phyloP scores from a whole-genome alignment of 2,113 vertebrate species.

The Neoarius graeffei region DNA sequence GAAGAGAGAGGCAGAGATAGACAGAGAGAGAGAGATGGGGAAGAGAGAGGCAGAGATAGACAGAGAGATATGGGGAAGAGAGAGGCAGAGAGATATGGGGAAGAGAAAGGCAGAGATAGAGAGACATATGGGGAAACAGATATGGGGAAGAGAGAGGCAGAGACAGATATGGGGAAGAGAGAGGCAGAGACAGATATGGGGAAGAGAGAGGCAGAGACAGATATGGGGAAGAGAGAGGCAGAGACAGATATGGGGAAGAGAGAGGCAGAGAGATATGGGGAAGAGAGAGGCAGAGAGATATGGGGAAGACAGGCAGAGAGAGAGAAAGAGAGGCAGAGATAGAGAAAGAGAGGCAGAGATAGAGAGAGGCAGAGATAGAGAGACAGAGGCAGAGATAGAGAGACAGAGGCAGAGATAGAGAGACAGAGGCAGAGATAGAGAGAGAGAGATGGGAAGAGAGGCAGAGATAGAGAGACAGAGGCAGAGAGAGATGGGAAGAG shows the following conservation, averaged over 20 bases:
- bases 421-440: neutral
- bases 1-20: neutral
- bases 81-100: neutral
- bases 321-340: neutral
- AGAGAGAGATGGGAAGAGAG: accelerated
- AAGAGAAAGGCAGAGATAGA: no score
- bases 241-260: no score
- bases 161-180: neutral
- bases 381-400: no score
- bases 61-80: neutral
- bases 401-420: neutral
- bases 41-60: neutral
- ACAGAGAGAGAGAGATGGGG: no score
- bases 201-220: accelerated
- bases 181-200: neutral
- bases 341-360: neutral
- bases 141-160: neutral
- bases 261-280: neutral
- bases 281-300: neutral
- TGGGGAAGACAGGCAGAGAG: no score
- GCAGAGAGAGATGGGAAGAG: no score
- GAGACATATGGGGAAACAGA: no score
- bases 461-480: neutral
- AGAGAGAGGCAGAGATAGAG: no score
- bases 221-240: neutral